Base-by-base conservation (phyloP, 1,140 invertebrate species). In the Melipona quadrifasciata region DNA sequence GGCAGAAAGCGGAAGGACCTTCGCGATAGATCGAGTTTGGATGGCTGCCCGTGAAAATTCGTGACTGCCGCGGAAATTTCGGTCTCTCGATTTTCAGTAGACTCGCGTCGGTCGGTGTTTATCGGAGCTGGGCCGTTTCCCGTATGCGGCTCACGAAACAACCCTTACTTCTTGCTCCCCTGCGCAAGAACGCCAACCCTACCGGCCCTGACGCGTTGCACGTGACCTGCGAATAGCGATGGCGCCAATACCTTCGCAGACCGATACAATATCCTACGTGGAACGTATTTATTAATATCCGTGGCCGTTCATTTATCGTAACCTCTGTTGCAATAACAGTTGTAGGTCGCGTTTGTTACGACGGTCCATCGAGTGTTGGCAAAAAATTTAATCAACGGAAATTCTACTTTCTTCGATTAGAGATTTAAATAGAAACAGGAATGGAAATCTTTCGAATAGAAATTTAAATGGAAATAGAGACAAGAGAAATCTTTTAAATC, bases 91-190 rank as follows among this genome's bases (percentile, higher is more conserved):
- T 79, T 82, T 80, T 82, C 90, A 85, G 80, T 67, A 86, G 77
- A 72, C 72, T 68, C 78, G 78, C 78, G 79, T 84, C 78, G 77
- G 12, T 67, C 83, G 84, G 89, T 91, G 89, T 92, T 92, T 91
- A 91, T 92, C 90, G 83, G 85, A 58, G 80, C 61, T 57, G 34
- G 70, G 68, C 64, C 39, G 67, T 75, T 82, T 90, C 86, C 84
- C 74, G 78, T 90, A 92, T 92, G 86, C 91, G 71, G 70, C 88
- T 87, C 91, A 91, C 91, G 91, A 78, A 91, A 61, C 84, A 57
- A 83, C 84, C 80, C 83, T 73, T 77, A 79, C 86, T 82, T 77
- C 77, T 81, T 74, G 76, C 84, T 53, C 39, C 67, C 82, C 83
- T 71, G 64, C 53, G 31, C 85, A 80, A 71, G 79, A 80, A 77